Percentiles rank a stretch among this genome's conserved stretches.
Conservation (phyloP, 2,888 invertebrate genomes). For the Zhuqinia jingwanae region DNA sequence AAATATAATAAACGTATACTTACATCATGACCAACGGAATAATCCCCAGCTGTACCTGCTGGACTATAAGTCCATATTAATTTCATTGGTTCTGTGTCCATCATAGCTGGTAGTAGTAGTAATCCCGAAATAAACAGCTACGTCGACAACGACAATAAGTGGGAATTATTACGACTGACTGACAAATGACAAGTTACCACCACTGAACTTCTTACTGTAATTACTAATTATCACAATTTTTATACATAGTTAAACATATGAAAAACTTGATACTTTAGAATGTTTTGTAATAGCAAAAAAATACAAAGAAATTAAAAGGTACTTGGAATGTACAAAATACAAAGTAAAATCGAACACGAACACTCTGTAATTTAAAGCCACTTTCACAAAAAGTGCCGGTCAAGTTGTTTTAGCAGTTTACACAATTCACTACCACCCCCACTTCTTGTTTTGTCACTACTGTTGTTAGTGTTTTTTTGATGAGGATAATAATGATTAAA, state of each 20-base stretch:
- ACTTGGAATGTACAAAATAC: conserved; percentile 11
- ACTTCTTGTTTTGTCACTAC: too few species aligned
- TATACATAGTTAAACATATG: too few species aligned
- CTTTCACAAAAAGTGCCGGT: too few species aligned
- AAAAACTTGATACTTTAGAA: too few species aligned
- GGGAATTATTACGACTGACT: neutral
- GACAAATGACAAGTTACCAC: neutral
- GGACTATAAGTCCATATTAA: conserved; percentile 60
- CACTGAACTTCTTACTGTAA: neutral
- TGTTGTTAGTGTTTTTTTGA: too few species aligned
- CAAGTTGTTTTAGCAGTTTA: too few species aligned
- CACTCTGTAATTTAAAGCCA: too few species aligned
- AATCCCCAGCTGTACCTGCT: conserved; percentile 50
- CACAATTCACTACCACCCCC: too few species aligned
- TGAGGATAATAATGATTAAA: too few species aligned
- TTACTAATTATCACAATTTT: conserved; percentile 19
- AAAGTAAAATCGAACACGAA: neutral
- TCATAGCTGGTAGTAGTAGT: neutral
- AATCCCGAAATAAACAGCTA: conserved; percentile 17
- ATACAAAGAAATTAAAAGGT: neutral
- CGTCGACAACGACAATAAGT: neutral
- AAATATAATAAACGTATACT: too few species aligned
- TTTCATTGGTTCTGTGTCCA: conserved; percentile 62
- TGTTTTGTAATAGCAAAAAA: neutral
- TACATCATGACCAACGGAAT: conserved; percentile 52